Evolutionary conservation across 2,113 vertebrate genomes (phyloP).

Genomic region (Percopsis transmontana): DNA sequence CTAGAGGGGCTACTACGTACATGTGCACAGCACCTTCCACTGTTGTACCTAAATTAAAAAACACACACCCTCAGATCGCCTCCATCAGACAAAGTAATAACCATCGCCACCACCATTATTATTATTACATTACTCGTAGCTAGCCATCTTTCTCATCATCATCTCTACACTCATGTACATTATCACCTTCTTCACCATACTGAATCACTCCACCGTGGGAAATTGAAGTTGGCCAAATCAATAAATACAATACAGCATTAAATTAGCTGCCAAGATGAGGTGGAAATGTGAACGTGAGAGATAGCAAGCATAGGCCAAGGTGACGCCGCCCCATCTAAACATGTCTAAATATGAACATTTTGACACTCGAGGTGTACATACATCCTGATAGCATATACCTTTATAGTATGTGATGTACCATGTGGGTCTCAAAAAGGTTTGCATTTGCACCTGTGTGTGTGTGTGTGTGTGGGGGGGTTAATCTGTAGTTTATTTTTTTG

Average conservation of each 20-base stretch:
- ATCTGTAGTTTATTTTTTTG: background rate
- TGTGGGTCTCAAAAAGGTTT: slow-evolving; percentile 3
- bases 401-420: slow-evolving; percentile 9
- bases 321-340: slow-evolving; percentile 33
- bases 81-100: slow-evolving; percentile 41
- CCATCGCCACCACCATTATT: slow-evolving; percentile 34
- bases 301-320: slow-evolving; percentile 36
- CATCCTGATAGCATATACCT: slow-evolving; percentile 23
- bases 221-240: slow-evolving; percentile 69
- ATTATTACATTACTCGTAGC: slow-evolving; percentile 50
- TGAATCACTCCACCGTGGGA: slow-evolving; percentile 44
- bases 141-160: slow-evolving; percentile 45
- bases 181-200: slow-evolving; percentile 38
- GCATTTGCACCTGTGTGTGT: slow-evolving; percentile 25
- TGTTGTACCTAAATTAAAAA: slow-evolving; percentile 35
- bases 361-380: slow-evolving; percentile 8
- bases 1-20: too few relatives aligned
- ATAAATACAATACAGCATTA: slow-evolving; percentile 68
- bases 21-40: background rate
- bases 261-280: slow-evolving; percentile 61
- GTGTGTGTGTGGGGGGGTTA: slow-evolving; percentile 13
- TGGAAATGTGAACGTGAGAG: slow-evolving; percentile 54
- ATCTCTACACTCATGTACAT: slow-evolving; percentile 43
- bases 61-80: slow-evolving; percentile 54
- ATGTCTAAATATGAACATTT: slow-evolving; percentile 23